phyloP scores from a whole-genome alignment of 2,888 invertebrate genomes.

The Cremastobaeus sp. region DNA sequence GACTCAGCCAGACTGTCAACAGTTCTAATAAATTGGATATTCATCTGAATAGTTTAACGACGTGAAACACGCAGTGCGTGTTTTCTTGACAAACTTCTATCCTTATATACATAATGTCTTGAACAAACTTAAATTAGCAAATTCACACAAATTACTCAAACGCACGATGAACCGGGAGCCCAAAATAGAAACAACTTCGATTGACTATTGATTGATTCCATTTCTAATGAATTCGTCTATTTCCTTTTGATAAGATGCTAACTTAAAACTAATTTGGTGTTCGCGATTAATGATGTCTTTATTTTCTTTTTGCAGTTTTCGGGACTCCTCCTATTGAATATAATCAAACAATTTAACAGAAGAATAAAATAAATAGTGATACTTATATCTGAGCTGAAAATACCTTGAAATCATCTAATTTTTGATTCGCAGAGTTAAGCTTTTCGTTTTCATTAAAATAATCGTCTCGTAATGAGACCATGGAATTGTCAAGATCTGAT shows the following conservation, averaged over 20 bases:
- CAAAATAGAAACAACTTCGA: too few relatives aligned
- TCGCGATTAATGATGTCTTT: conserved; percentile 78
- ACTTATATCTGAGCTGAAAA: too few relatives aligned
- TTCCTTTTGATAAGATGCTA: conserved; percentile 80
- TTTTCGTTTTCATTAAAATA: conserved; percentile 65
- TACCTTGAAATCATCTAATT: conserved; percentile 76
- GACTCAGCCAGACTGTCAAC: too few relatives aligned
- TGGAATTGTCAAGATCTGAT: conserved; percentile 69
- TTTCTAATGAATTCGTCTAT: conserved; percentile 81
- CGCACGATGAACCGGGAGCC: too few relatives aligned
- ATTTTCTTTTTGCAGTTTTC: conserved; percentile 75
- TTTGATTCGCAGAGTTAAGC: conserved; percentile 79
- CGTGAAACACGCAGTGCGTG: too few relatives aligned
- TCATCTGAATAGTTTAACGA: too few relatives aligned
- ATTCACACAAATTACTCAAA: too few relatives aligned
- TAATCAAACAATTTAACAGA: neutral
- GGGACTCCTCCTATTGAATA: conserved; percentile 73
- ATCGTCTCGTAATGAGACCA: conserved; percentile 69
- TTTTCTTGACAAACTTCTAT: too few relatives aligned
- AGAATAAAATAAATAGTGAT: conserved; percentile 5
- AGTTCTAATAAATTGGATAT: too few relatives aligned
- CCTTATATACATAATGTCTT: too few relatives aligned
- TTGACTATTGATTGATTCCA: conserved; percentile 79
- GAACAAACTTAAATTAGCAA: too few relatives aligned
- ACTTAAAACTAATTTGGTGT: conserved; percentile 79